Base-by-base conservation (phyloP, 1,140 invertebrate species). In the Bradynema listronoti region DNA sequence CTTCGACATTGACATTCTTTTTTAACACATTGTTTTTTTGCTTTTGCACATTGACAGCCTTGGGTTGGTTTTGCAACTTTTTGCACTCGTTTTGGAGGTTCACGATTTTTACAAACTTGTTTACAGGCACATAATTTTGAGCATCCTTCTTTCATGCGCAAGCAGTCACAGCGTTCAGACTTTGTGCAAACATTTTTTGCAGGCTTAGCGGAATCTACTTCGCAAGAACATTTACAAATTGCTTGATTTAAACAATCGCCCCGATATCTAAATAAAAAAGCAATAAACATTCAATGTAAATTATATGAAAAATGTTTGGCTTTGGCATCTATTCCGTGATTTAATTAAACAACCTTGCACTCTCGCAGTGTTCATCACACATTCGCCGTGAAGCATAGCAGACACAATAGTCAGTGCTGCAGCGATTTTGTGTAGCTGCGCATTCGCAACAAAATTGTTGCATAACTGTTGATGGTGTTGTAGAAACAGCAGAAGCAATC, bases 151-250 rank as follows among this genome's bases (percentile, higher is more conserved):
- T 78, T 77, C 41, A 77, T 77, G 29, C 77, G 65, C 39, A 77
- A 55, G 61, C 74, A 77, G 54, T 77, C 74, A 46, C 74, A 77
- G 43, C 77, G 30, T 30, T 76, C 73, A 0, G 65, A 69, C 53
- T 77, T 77, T 29, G 75, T 43, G 51, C 74, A 77, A 11, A 66
- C 72, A 47, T 77, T 77, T 60, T 78, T 78, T 7, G 74, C 74
- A 2, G 74, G 72, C 46, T 77, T 78, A n/a, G 68, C 61, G n/a
- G 73, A 71, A 36, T 78, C 76, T n/a, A 71, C 74, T 55, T 77
- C 74, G 59, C 74, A 77, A 1, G 77, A 77, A 50, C 74, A 77
- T 50, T 78, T 78, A 68, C 74, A 77, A 33, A 77, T 77, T 4
- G 74, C 74, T 39, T 77, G 74, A 53, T 77, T 77, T 14, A 77